Evolutionary conservation across 2,113 vertebrate species (phyloP), one percentile per base, ranked within the genome.

Genomic region (Stomatorhinus ivindoensis): DNA sequence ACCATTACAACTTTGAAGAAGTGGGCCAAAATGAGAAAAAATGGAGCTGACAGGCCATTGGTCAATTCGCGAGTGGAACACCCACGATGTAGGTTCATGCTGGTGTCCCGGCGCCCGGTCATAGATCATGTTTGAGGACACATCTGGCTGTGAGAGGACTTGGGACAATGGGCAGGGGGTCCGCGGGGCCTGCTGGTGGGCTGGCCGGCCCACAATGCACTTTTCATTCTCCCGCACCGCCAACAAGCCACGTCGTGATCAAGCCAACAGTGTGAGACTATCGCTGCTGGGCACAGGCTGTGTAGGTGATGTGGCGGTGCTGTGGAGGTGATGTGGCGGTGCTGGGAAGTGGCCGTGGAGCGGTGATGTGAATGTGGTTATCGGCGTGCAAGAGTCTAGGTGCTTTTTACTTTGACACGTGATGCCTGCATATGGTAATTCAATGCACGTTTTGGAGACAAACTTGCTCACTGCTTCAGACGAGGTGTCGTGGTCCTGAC

Each of bases 101-200:
- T 94, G 93, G 92, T 94, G 93, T 91, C 89, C 93, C 90, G 90
- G 89, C 88, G 92, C 88, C 90, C 50, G 90, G 85, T 93, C 92
- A 95, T 95, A 95, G 94, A 95, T 95, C 95, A 95, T 94, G 92
- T 92, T 82, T 92, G 89, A 93, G 93, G 92, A 92, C 91, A 94
- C 93, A 94, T 95, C 91, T 83, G 94, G 93, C 93, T 92, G 93
- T 92, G 94, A 94, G 94, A 93, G 94, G 95, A 95, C 95, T 94
- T 91, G 89, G 92, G 93, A 96, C 96, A 96, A 96, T 95, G 91
- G 89, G 92, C 91, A 94, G 93, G 94, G 17, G 7, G 95, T 95
- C 94, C 94, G 92, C 93, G 89, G 89, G 93, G 96, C 94, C 92
- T 92, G 94, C 94, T 94, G 93, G 94, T 31, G 61, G 61, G 3